Base-by-base conservation (phyloP, 2,113 vertebrate species). In the Mesoclemmys tuberculata region DNA sequence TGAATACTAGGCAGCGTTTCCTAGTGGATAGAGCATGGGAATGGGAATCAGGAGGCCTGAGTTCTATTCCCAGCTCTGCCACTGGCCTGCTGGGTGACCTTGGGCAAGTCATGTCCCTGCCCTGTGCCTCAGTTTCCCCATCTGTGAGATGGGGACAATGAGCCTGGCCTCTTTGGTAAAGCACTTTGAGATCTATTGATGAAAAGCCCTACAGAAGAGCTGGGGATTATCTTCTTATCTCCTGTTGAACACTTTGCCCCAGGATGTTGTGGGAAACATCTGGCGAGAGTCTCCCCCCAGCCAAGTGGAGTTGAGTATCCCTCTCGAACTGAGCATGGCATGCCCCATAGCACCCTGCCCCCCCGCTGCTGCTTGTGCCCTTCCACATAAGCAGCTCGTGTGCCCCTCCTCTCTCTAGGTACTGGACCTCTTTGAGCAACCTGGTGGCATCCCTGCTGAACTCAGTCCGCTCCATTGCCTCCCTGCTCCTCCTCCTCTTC, bases 361-460 rank as follows among this genome's bases (percentile, higher is more conserved):
- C 49, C 79, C 24, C 26, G 52, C 22, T 26, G 19, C 64, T 46
- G 10, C 16, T 41, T 38, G 38, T 26, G 38, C 71, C 71, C 38
- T 10, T 24, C 11, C 2, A 2, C 9, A 3, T 44, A 24, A 12
- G 80, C 27, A 82, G 52, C 29, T 13, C 27, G 12, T 0, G 24
- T 56, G 10, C 74, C 35, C 89, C 68, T 95, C 24, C 79, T 90
- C 19, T 86, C 48, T 13, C 54, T 95, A 99, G 99, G 96, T 99
- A 99, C 91, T 99, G 99, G 99, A 99, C 98, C 2, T 99, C 99
- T 1, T 95, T 99, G 89, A 99, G 99, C 97, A 99, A 99, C 95
- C 98, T 99, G 75, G 99, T 99, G 94, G 99, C 99, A 4, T 99
- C 99, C 2, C 98, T 99, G 89, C 98, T 99, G 74, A 99, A 99